Evolutionary conservation across 2,113 vertebrate genomes (phyloP), one percentile per base, ranked within the genome.

Genomic region (Sebastes fasciatus): DNA sequence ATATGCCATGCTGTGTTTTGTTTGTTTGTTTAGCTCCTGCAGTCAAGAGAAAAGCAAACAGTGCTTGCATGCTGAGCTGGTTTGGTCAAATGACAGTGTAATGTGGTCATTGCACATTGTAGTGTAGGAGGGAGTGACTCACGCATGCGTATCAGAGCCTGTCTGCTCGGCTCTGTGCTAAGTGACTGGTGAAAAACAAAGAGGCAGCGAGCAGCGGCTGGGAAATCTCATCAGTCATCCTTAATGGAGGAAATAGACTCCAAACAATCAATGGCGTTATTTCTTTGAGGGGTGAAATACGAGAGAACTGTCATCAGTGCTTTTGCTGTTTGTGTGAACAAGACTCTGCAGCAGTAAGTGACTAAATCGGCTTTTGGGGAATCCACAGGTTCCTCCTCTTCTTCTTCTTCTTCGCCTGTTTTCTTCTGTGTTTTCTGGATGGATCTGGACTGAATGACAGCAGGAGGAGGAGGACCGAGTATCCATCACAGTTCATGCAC

Each of bases 101-200:
- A 86, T 66, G 26, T 73, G 74, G n/a, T 68, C 77, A 64, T 49
- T 79, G 73, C 82, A 77, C 62, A 55, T 52, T 69, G 77, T 75
- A 45, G 77, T 64, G 86, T 79, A 19, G 68, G 87, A 86, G 90
- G 91, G 93, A 93, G 89, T 84, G 88, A 85, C 85, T 82, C 74
- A 55, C 95, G 94, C 95, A 96, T 95, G 95, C 95, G 95, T 77
- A 83, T 52, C 66, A 54, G 16, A 78, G 63, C 58, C 52, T 34
- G 34, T 45, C 51, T 7, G 74, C 68, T 54, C 52, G 87, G 55
- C 85, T 34, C 72, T 70, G 75, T 52, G 71, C 40, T 80, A 90
- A 92, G 91, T 91, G 93, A 86, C 80, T 88, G 86, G 76, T 91
- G 90, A 65, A 92, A 93, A 94, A 94, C 91, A 94, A 95, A 95